Evolutionary conservation across 2,797 vertebrate species (phyloP).

Genomic region (Danionella dracula): DNA sequence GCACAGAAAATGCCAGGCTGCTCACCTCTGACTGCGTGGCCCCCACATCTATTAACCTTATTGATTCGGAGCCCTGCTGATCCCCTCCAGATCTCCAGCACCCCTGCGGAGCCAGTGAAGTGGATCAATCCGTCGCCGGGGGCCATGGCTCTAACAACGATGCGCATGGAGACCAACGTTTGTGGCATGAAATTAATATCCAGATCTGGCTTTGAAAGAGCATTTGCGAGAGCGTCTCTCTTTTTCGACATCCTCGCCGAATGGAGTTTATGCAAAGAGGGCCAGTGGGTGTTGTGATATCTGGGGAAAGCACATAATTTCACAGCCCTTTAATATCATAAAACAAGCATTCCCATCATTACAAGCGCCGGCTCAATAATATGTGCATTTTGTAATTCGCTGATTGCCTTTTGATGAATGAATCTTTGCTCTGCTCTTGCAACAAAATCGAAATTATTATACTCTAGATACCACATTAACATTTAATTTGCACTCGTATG

Average conservation of each 20-base stretch:
- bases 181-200: constrained; percentile 81
- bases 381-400: constrained; percentile 33
- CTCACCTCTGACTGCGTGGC: constrained; percentile 88
- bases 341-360: constrained; percentile 45
- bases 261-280: constrained; percentile 32
- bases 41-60: constrained; percentile 96
- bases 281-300: constrained; percentile 32
- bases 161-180: constrained; percentile 74
- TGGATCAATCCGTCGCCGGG: constrained; percentile 88
- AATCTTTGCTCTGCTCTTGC: constrained; percentile 18
- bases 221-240: constrained; percentile 14
- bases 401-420: constrained; percentile 41
- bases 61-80: constrained; percentile 88
- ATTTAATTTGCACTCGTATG: constrained; percentile 42
- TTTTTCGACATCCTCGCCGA: not conserved
- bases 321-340: constrained; percentile 37
- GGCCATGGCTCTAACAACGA: constrained; percentile 87
- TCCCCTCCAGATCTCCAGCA: constrained; percentile 82
- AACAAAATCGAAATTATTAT: not conserved
- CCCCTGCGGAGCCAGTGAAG: constrained; percentile 84
- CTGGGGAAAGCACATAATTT: constrained; percentile 42
- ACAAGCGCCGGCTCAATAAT: constrained; percentile 42
- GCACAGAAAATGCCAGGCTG: constrained; percentile 86
- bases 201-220: constrained; percentile 46
- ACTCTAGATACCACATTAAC: constrained; percentile 38